phyloP scores from a whole-genome alignment of 2,113 vertebrate species.

The Tenebrosternarchus preto region DNA sequence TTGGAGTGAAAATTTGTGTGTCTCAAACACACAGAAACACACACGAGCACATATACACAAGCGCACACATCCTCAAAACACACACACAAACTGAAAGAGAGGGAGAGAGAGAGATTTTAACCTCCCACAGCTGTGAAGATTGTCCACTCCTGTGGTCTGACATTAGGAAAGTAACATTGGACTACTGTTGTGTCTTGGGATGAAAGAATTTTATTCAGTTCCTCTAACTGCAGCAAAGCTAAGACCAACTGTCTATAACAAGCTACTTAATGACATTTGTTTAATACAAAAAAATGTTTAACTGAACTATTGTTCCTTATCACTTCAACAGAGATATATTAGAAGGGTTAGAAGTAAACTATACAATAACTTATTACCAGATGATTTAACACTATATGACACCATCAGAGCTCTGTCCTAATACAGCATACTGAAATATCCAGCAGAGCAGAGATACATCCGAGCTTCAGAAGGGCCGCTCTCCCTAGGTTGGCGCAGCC shows the following conservation, averaged over 20 bases:
- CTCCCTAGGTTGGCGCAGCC: background rate
- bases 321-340: constrained; percentile 1
- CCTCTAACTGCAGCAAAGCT: background rate
- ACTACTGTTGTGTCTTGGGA: constrained; percentile 13
- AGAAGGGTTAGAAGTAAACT: background rate
- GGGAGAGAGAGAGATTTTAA: background rate
- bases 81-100: no score
- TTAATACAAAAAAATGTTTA: background rate
- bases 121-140: constrained; percentile 9
- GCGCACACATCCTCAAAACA: no score
- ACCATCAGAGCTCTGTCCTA: constrained; percentile 23
- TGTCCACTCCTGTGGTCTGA: constrained; percentile 17
- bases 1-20: background rate
- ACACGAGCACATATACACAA: background rate
- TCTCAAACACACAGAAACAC: background rate
- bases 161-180: constrained; percentile 7
- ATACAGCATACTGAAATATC: background rate
- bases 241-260: background rate
- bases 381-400: constrained; percentile 28
- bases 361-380: no score
- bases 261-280: background rate
- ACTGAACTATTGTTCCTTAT: constrained; percentile 1
- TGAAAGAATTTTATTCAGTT: background rate
- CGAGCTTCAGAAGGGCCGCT: background rate
- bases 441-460: background rate